phyloP scores from a whole-genome alignment of 2,888 invertebrate genomes.

The Amorpha juglandis region DNA sequence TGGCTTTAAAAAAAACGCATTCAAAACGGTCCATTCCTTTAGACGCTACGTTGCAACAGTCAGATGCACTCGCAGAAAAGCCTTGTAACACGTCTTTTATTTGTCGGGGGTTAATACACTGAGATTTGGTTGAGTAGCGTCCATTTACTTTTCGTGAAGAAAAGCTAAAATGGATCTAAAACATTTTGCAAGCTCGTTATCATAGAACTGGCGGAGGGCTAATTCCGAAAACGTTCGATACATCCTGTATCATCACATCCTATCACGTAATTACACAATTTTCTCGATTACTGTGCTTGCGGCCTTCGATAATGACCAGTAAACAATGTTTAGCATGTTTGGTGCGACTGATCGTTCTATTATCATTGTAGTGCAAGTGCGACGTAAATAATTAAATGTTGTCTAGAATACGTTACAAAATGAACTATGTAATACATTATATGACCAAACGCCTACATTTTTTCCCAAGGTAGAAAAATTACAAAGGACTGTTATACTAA shows the following conservation, averaged over 20 bases:
- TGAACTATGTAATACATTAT: constrained; percentile 29
- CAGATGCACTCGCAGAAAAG: too few relatives aligned
- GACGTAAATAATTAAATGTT: constrained; percentile 39
- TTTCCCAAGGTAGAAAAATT: constrained; percentile 66
- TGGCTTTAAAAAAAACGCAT: too few relatives aligned
- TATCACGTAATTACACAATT: neutral
- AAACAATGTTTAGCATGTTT: constrained; percentile 28
- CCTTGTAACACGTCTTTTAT: too few relatives aligned
- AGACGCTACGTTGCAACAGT: too few relatives aligned
- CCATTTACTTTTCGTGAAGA: neutral
- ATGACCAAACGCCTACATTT: constrained; percentile 73
- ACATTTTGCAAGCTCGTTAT: neutral
- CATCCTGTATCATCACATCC: too few relatives aligned
- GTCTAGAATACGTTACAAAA: constrained; percentile 48
- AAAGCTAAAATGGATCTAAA: constrained; percentile 12
- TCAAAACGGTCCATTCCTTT: too few relatives aligned
- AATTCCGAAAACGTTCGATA: too few relatives aligned
- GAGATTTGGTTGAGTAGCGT: neutral
- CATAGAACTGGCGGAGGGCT: too few relatives aligned
- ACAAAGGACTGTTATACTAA: constrained; percentile 76
- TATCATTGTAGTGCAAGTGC: constrained; percentile 27
- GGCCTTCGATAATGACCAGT: neutral
- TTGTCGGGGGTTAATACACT: neutral
- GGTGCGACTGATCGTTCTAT: constrained; percentile 27
- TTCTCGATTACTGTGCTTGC: neutral